Conservation (phyloP, 2,888 invertebrate genomes). For the Pammene aurita region DNA sequence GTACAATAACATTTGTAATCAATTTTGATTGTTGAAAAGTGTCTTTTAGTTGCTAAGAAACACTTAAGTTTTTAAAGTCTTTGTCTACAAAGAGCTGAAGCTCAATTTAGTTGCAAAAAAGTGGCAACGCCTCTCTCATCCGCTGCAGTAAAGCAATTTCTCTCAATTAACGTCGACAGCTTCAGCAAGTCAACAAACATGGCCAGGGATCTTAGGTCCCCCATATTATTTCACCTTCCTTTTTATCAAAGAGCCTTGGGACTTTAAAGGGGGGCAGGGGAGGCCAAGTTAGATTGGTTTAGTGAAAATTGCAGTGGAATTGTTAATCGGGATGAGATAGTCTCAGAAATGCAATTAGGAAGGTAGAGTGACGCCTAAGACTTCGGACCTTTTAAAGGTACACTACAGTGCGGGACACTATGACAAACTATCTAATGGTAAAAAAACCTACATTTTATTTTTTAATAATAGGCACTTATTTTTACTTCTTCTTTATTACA, state of each 20-base stretch:
- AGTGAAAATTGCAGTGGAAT: conserved; percentile 38
- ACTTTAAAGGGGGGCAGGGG: background rate
- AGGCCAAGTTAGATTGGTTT: conserved; percentile 15
- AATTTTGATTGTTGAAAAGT: background rate
- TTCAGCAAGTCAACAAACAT: conserved; percentile 40
- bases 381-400: conserved; percentile 26
- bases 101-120: conserved; percentile 28
- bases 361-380: conserved; percentile 29
- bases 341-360: conserved; percentile 41
- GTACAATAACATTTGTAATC: too few relatives aligned
- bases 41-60: background rate
- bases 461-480: too few relatives aligned
- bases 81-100: conserved; percentile 8
- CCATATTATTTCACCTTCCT: background rate
- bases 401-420: conserved; percentile 5
- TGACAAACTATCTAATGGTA: too few relatives aligned
- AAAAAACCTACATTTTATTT: too few relatives aligned
- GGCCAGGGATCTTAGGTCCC: conserved; percentile 9
- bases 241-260: background rate
- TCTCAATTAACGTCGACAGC: conserved; percentile 40
- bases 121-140: conserved; percentile 23
- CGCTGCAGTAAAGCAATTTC: conserved; percentile 39
- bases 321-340: conserved; percentile 41
- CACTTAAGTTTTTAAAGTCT: background rate
- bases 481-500: too few relatives aligned